A percentile compares a stretch with the other conserved stretches of the same genome.
Evolutionary conservation across 2,888 invertebrate species (phyloP).

Genomic region (Machimus rusticus): DNA sequence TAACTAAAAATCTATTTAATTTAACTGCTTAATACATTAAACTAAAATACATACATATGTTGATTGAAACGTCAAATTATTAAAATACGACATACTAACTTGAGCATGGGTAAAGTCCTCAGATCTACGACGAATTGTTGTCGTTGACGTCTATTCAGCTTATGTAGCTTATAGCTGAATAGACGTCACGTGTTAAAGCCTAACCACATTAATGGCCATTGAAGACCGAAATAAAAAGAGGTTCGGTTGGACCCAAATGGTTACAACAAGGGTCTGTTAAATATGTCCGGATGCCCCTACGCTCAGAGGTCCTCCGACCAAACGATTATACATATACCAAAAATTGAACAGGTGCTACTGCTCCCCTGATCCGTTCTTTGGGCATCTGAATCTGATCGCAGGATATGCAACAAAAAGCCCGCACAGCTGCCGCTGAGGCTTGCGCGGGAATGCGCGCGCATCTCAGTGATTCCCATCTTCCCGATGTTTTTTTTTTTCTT

Average conservation of each 20-base stretch:
- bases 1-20: too few relatives aligned
- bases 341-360: background rate
- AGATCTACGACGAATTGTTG: too few relatives aligned
- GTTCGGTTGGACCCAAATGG: background rate
- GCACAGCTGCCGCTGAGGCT: background rate
- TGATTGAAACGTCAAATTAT: too few relatives aligned
- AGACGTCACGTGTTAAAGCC: too few relatives aligned
- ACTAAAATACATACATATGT: too few relatives aligned
- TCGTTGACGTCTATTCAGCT: too few relatives aligned
- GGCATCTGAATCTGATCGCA: background rate
- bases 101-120: too few relatives aligned
- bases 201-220: too few relatives aligned
- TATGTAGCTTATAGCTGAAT: too few relatives aligned
- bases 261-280: background rate
- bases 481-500: background rate
- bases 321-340: background rate
- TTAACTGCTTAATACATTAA: too few relatives aligned
- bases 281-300: background rate
- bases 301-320: background rate
- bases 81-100: too few relatives aligned
- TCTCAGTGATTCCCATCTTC: background rate
- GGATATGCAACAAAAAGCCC: background rate
- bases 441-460: constrained; percentile 14
- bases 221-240: background rate
- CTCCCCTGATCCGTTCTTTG: background rate